Conservation (phyloP, 2,113 vertebrate species). For the Budorcas taxicolor region DNA sequence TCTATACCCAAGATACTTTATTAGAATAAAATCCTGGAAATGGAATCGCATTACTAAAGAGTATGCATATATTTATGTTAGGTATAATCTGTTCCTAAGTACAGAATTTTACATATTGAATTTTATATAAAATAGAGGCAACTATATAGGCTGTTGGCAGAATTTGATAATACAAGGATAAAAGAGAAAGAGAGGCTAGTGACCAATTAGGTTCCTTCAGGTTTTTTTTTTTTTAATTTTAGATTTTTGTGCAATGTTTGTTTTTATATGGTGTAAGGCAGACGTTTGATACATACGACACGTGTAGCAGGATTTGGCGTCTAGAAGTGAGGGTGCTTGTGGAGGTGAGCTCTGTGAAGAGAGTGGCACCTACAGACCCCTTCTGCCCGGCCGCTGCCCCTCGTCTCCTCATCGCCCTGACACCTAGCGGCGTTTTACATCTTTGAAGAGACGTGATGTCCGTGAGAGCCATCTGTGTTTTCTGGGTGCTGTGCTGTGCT, state of each 20-base stretch:
- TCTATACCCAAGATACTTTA: neutral
- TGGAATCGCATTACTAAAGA: neutral
- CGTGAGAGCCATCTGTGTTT: neutral
- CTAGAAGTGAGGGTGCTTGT: neutral
- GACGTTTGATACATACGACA: neutral
- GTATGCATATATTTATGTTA: neutral
- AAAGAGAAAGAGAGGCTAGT: neutral
- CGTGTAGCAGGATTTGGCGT: neutral
- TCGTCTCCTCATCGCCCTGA: neutral
- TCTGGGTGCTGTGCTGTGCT: neutral
- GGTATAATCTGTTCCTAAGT: neutral
- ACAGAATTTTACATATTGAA: neutral
- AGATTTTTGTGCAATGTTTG: neutral
- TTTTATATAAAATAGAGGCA: neutral
- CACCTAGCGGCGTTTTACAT: neutral
- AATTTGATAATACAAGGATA: neutral
- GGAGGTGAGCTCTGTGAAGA: neutral
- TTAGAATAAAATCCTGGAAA: neutral
- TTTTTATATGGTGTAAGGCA: neutral
- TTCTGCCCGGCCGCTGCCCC: neutral
- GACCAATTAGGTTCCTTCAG: neutral
- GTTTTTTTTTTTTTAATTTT: neutral
- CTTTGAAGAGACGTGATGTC: fast-evolving
- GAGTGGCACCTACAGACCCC: neutral
- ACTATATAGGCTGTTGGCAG: neutral